Evolutionary conservation across 2,113 vertebrate species (phyloP).

Genomic region (Bagarius yarrelli): DNA sequence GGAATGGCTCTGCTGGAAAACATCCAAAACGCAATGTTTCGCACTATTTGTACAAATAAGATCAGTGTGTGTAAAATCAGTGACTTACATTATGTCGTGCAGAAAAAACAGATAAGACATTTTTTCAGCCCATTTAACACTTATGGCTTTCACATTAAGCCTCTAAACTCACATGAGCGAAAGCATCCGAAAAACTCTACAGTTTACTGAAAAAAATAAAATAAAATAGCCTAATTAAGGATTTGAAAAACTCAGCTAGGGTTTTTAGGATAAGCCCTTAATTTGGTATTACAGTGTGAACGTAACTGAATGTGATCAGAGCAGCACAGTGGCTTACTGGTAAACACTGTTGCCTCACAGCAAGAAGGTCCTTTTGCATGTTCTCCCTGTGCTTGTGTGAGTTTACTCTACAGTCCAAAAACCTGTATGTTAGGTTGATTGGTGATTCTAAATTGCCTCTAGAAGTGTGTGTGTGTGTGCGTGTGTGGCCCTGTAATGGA

Average conservation of each 20-base stretch:
- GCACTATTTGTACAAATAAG: slow-evolving; percentile 35
- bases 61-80: slow-evolving; percentile 34
- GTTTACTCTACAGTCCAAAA: too few species aligned
- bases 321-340: too few species aligned
- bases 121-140: slow-evolving; percentile 33
- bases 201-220: neutral
- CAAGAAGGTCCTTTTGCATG: too few species aligned
- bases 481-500: too few species aligned
- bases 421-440: too few species aligned
- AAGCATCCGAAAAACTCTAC: neutral
- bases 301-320: too few species aligned
- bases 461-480: too few species aligned
- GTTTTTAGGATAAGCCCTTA: neutral
- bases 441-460: too few species aligned
- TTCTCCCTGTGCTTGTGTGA: too few species aligned
- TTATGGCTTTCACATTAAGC: slow-evolving; percentile 5
- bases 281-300: neutral
- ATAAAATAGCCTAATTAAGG: neutral
- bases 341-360: too few species aligned
- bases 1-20: slow-evolving; percentile 46
- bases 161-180: slow-evolving; percentile 15
- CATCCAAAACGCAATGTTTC: slow-evolving; percentile 31
- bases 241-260: neutral
- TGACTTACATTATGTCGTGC: slow-evolving; percentile 33
- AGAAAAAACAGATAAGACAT: slow-evolving; percentile 24